A percentile compares a stretch with the other conserved stretches of the same genome.
phyloP scores from a whole-genome alignment of 2,113 vertebrate species.

The Prunella himalayana region DNA sequence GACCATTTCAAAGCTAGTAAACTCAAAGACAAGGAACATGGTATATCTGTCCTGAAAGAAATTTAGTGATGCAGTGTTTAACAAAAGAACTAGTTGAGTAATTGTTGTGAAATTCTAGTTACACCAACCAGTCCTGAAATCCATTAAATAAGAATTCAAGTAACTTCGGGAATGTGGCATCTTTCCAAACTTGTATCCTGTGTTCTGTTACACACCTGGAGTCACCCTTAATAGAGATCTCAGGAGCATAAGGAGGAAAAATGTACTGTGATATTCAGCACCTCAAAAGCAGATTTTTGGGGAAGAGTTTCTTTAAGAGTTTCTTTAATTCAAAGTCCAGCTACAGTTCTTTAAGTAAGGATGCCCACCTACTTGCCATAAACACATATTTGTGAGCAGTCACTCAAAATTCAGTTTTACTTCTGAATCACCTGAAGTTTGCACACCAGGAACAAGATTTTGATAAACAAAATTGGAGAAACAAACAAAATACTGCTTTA shows the following conservation, averaged over 20 bases:
- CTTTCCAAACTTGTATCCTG: neutral
- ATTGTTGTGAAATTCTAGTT: neutral
- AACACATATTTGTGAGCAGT: neutral
- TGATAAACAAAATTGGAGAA: neutral
- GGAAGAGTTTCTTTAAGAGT: no score
- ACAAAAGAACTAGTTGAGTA: neutral
- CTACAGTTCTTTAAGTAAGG: neutral
- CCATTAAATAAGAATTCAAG: neutral
- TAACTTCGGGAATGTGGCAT: neutral
- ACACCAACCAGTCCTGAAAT: neutral
- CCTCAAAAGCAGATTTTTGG: neutral
- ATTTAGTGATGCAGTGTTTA: neutral
- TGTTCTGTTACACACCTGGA: neutral
- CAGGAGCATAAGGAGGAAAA: neutral
- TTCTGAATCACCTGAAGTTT: neutral
- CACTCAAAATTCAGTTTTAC: neutral
- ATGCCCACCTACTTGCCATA: neutral
- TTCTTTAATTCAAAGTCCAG: neutral
- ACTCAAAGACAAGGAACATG: neutral
- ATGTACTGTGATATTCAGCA: neutral
- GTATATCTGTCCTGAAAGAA: neutral
- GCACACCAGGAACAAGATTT: neutral
- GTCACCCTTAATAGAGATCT: neutral
- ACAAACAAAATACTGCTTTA: neutral
- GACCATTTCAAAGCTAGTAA: neutral